Percentiles rank a stretch among this genome's conserved stretches.
Evolutionary conservation across 2,113 vertebrate genomes (phyloP).

Genomic region (Marmota monax): DNA sequence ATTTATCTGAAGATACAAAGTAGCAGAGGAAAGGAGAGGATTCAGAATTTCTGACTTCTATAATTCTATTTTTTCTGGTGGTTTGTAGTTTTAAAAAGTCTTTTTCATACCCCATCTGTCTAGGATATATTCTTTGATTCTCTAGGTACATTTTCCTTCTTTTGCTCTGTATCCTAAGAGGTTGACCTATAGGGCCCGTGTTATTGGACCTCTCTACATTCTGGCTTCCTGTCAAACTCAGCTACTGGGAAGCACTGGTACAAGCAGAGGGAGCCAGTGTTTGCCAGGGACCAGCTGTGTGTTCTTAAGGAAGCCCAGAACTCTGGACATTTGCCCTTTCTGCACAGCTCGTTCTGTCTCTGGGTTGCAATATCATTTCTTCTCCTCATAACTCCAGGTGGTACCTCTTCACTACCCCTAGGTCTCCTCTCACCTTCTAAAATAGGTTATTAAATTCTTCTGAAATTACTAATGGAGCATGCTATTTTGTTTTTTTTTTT

Average conservation of each 20-base stretch:
- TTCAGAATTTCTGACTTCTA: neutral
- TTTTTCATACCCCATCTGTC: neutral
- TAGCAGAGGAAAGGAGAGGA: neutral
- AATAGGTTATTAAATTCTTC: neutral
- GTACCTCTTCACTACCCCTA: neutral
- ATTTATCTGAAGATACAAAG: neutral
- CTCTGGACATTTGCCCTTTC: neutral
- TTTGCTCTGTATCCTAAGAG: neutral
- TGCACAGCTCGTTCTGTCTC: neutral
- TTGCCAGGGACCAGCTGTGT: fast-evolving
- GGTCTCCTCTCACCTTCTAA: neutral
- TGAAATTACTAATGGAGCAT: neutral
- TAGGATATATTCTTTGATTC: neutral
- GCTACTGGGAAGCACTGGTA: neutral
- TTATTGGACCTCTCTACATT: neutral
- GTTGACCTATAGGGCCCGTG: fast-evolving
- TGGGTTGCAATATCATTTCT: neutral
- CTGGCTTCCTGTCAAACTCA: neutral
- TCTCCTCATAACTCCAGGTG: fast-evolving
- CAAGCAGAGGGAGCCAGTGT: fast-evolving
- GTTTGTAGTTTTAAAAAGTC: neutral
- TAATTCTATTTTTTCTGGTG: neutral
- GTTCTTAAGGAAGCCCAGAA: neutral
- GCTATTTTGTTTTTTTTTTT: neutral
- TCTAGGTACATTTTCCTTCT: neutral